These are phyloP conservation scores for Merodon equestris DNA, from an alignment of 2,888 invertebrate species.

Conservation along the genomic window DNA sequence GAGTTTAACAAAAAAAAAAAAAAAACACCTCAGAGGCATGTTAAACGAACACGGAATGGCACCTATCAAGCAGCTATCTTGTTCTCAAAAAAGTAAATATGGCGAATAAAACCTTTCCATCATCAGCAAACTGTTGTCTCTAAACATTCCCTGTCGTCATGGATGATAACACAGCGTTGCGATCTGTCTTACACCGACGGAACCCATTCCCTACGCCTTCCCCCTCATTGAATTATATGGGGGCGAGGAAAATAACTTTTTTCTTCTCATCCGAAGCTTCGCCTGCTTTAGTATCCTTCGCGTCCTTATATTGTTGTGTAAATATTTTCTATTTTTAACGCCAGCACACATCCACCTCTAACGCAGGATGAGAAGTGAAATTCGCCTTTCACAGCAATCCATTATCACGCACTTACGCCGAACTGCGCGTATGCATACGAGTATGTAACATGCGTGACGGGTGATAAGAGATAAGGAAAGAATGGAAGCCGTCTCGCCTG, in stretches of 20 bases:
- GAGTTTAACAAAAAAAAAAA: too few species aligned
- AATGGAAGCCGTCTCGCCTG: too few species aligned
- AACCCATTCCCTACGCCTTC: too few species aligned
- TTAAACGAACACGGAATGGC: too few species aligned
- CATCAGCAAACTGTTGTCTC: not conserved
- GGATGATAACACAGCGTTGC: not conserved
- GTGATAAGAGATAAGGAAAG: conserved; percentile 8
- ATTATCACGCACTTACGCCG: conserved; percentile 26
- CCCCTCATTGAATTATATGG: too few species aligned
- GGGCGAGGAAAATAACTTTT: too few species aligned
- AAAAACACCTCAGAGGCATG: too few species aligned
- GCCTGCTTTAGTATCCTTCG: not conserved
- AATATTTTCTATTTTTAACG: conserved; percentile 45
- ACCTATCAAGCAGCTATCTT: too few species aligned
- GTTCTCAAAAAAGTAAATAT: not conserved
- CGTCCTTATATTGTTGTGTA: conserved; percentile 22
- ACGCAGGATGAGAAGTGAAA: conserved; percentile 14
- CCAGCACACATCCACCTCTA: conserved; percentile 18
- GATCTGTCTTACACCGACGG: too few species aligned
- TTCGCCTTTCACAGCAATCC: conserved; percentile 19
- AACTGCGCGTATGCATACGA: too few species aligned
- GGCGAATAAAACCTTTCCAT: not conserved
- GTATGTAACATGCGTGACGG: conserved; percentile 6
- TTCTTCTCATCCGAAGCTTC: conserved; percentile 13
- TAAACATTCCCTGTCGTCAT: not conserved